Percentiles rank a stretch among this genome's conserved stretches.
phyloP scores from a whole-genome alignment of 1,140 invertebrate genomes.

The Stegodyphus mimosarum region DNA sequence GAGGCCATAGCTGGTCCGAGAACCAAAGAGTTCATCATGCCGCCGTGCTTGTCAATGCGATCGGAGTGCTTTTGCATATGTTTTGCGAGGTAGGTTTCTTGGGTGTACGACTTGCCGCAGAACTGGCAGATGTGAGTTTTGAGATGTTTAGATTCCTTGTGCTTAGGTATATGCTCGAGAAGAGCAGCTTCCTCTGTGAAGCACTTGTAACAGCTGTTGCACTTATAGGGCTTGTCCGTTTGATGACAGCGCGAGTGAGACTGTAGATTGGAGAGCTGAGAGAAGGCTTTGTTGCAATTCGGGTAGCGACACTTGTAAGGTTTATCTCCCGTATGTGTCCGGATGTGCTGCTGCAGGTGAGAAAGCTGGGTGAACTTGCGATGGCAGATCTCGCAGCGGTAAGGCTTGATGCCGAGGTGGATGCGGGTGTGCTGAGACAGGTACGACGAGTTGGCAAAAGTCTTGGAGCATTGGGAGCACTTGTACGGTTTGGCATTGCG shows the following conservation, averaged over 20 bases:
- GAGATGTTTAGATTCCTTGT: constrained; percentile 99
- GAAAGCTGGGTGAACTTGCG: constrained; percentile 98
- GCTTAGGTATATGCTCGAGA: constrained; percentile 97
- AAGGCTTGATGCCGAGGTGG: constrained; percentile 81
- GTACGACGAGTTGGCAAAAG: constrained; percentile 99
- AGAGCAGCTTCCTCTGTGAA: constrained; percentile 93
- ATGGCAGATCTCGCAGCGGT: constrained; percentile 93
- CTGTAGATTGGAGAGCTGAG: constrained; percentile 97
- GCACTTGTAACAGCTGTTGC: constrained; percentile 98
- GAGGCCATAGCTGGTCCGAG: constrained; percentile 27
- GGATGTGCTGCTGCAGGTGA: constrained; percentile 98
- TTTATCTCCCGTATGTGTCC: constrained; percentile 98
- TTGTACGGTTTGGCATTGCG: constrained; percentile 99
- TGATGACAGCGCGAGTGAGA: constrained; percentile 98
- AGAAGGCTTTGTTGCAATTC: constrained; percentile 96
- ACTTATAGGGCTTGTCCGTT: constrained; percentile 96
- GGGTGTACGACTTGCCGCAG: constrained; percentile 99
- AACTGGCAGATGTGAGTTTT: constrained; percentile 99
- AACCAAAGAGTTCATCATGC: constrained; percentile 24
- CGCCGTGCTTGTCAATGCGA: constrained; percentile 57
- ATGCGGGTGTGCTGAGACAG: constrained; percentile 98
- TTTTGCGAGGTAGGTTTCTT: constrained; percentile 97
- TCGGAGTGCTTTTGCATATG: constrained; percentile 90
- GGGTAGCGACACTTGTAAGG: constrained; percentile 98
- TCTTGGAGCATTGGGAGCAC: constrained; percentile 97